Percentiles rank a stretch among this genome's conserved stretches.
phyloP scores from a whole-genome alignment of 92 coral and sea anemone genomes.

The Heteractis magnifica region DNA sequence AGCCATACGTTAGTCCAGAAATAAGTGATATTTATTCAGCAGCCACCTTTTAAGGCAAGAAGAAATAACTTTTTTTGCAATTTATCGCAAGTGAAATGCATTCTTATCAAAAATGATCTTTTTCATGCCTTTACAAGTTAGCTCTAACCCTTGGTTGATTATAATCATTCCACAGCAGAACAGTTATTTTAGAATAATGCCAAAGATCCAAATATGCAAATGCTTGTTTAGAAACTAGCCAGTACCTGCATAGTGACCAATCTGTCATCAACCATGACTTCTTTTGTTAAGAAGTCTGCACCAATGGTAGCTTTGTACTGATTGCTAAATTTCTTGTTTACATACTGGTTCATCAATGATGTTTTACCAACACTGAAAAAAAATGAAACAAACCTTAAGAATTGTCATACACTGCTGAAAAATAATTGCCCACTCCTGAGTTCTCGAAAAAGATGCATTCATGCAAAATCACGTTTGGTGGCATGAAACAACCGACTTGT shows the following conservation, averaged over 20 bases:
- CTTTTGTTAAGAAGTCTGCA: constrained; percentile 97
- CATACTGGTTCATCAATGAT: constrained; percentile 98
- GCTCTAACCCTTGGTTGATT: too few relatives aligned
- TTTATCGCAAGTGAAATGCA: too few relatives aligned
- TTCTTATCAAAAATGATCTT: too few relatives aligned
- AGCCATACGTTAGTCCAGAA: too few relatives aligned
- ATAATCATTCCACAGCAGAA: too few relatives aligned
- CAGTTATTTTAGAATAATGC: background rate
- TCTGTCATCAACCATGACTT: constrained; percentile 98
- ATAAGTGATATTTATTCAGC: too few relatives aligned
- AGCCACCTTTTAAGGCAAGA: too few relatives aligned
- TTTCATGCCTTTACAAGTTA: too few relatives aligned
- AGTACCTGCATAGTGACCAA: constrained; percentile 98
- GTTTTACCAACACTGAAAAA: constrained; percentile 93
- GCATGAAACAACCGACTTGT: too few relatives aligned
- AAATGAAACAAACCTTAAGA: background rate
- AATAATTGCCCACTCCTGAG: background rate
- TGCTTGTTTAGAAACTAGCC: background rate
- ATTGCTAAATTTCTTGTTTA: constrained; percentile 98
- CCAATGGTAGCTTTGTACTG: constrained; percentile 99
- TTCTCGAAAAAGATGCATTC: too few relatives aligned
- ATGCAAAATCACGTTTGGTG: too few relatives aligned
- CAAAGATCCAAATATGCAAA: background rate
- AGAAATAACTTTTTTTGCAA: too few relatives aligned
- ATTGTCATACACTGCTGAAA: background rate